Percentiles rank a stretch among this genome's conserved stretches.
Conservation (phyloP, 2,113 vertebrate species). For the Lophius piscatorius region DNA sequence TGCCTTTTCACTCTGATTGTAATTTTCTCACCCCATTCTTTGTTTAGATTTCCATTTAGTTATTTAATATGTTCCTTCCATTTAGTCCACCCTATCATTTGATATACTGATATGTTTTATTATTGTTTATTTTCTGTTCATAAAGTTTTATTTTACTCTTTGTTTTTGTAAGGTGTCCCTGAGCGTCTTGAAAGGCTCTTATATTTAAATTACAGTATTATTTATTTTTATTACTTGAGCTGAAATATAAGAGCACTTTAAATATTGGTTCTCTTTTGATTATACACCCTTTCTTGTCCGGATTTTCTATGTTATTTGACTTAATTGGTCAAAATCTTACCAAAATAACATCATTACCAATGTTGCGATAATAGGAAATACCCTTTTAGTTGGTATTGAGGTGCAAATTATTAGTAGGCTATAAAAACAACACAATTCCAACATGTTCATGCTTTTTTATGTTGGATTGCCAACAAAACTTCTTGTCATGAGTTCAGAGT, state of each 20-base stretch:
- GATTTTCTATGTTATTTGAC: neutral
- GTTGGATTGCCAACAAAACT: conserved; percentile 33
- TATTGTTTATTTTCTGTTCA: neutral
- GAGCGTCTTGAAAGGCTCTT: too few species aligned
- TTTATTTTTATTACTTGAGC: too few species aligned
- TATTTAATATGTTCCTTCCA: too few species aligned
- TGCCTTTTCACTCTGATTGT: too few species aligned
- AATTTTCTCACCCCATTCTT: too few species aligned
- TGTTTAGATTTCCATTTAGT: too few species aligned
- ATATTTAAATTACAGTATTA: too few species aligned
- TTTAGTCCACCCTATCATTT: too few species aligned
- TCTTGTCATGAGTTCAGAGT: conserved; percentile 24
- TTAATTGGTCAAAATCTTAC: neutral
- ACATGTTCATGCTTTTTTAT: neutral
- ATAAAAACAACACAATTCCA: neutral
- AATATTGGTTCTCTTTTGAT: neutral
- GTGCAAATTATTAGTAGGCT: neutral
- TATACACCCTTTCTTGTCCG: neutral
- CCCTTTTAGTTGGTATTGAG: neutral
- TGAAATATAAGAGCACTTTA: too few species aligned
- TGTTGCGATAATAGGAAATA: neutral
- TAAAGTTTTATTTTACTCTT: neutral
- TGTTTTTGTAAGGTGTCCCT: too few species aligned
- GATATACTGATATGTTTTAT: too few species aligned
- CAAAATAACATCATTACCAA: neutral